Evolutionary conservation across 2,888 invertebrate genomes (phyloP).

Genomic region (Apamea monoglypha): DNA sequence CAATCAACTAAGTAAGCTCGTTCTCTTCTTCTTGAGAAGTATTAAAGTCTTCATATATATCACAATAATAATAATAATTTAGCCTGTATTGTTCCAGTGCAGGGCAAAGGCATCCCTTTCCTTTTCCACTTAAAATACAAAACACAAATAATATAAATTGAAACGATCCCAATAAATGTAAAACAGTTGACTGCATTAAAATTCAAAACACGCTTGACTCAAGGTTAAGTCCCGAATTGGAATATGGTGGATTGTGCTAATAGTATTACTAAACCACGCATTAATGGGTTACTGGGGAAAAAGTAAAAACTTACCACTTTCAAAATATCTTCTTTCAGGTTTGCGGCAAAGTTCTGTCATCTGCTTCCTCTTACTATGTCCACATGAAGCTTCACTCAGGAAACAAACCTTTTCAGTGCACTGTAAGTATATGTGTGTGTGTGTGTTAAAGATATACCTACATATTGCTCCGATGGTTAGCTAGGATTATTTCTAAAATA

Average conservation of each 20-base stretch:
- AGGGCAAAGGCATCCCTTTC: neutral
- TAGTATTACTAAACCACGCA: neutral
- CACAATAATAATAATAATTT: slow-evolving; percentile 5
- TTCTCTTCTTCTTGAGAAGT: neutral
- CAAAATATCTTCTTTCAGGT: slow-evolving; percentile 81
- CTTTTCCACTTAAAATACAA: neutral
- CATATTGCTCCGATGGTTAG: neutral
- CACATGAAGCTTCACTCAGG: slow-evolving; percentile 96
- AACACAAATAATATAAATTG: neutral
- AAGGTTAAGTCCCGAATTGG: slow-evolving; percentile 3
- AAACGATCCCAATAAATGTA: neutral
- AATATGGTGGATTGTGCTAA: neutral
- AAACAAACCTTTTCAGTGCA: slow-evolving; percentile 95
- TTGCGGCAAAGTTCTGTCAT: slow-evolving; percentile 94
- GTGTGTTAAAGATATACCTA: neutral
- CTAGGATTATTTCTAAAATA: neutral
- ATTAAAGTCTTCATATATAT: neutral
- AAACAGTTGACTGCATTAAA: slow-evolving; percentile 30
- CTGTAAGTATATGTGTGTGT: slow-evolving; percentile 81
- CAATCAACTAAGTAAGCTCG: neutral
- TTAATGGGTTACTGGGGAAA: neutral
- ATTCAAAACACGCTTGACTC: slow-evolving; percentile 15
- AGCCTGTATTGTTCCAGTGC: neutral
- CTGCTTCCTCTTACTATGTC: slow-evolving; percentile 94
- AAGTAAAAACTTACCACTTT: slow-evolving; percentile 26